Evolutionary conservation across 2,888 invertebrate genomes (phyloP).

Genomic region (Megastigmus dorsalis): DNA sequence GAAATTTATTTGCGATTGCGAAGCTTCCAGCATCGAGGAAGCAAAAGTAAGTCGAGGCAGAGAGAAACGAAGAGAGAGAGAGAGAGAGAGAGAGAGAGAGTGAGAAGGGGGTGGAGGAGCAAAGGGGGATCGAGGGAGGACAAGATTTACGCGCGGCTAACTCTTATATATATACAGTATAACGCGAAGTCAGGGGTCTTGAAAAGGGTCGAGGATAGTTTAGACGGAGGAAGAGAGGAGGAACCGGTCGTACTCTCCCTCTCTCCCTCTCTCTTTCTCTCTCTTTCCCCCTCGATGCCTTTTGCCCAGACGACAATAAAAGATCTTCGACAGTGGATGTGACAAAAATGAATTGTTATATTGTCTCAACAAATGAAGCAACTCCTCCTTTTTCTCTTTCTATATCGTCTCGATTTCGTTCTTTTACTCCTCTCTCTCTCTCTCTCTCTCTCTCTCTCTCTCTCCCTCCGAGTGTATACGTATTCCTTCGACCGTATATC

Average conservation of each 20-base stretch:
- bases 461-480: too few species aligned
- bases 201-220: slow-evolving; percentile 54
- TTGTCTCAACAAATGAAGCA: slow-evolving; percentile 73
- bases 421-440: slow-evolving; percentile 56
- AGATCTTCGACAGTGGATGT: slow-evolving; percentile 67
- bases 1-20: slow-evolving; percentile 54
- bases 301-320: slow-evolving; percentile 65
- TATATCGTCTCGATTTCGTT: slow-evolving; percentile 30
- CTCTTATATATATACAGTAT: slow-evolving; percentile 46
- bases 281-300: too few species aligned
- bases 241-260: slow-evolving; percentile 44
- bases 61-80: slow-evolving; percentile 3
- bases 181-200: slow-evolving; percentile 42
- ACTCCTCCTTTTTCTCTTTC: slow-evolving; percentile 57
- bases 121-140: slow-evolving; percentile 41
- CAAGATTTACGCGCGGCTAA: slow-evolving; percentile 53
- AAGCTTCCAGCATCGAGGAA: slow-evolving; percentile 54
- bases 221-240: slow-evolving; percentile 19
- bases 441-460: slow-evolving; percentile 30
- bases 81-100: neutral
- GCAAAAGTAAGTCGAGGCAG: slow-evolving; percentile 48
- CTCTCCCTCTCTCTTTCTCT: neutral
- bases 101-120: neutral
- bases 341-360: slow-evolving; percentile 73
- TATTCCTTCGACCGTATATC: too few species aligned